Conservation (phyloP, 2,113 vertebrate species). For the Fulica atra region DNA sequence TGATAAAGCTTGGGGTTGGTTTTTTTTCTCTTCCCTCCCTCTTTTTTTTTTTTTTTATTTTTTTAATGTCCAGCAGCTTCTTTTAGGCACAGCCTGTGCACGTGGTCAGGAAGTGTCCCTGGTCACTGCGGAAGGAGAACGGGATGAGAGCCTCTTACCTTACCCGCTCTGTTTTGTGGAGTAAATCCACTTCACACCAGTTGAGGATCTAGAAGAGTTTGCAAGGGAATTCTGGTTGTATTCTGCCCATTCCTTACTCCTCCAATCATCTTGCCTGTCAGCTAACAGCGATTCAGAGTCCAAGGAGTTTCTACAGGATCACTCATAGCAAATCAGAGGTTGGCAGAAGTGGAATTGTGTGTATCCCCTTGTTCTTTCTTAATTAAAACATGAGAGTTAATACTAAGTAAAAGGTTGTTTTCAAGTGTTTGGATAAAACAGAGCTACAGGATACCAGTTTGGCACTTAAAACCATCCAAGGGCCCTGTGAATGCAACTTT, state of each 20-base stretch:
- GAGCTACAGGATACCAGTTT: not conserved
- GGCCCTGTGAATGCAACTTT: fast-evolving
- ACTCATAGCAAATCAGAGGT: not conserved
- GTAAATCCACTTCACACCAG: not conserved
- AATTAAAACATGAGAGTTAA: not conserved
- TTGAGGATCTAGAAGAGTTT: not conserved
- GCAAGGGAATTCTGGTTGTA: not conserved
- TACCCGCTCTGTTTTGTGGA: not conserved
- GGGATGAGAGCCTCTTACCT: not conserved
- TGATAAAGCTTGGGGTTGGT: not conserved
- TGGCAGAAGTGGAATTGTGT: not conserved
- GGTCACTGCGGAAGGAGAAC: not conserved
- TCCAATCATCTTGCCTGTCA: not conserved
- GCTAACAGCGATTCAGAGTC: not conserved
- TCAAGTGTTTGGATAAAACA: not conserved
- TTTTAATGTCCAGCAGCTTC: not conserved
- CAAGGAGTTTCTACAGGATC: not conserved
- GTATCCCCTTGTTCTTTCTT: not conserved
- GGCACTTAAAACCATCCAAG: not conserved
- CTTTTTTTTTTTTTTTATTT: not conserved
- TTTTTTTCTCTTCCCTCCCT: not conserved
- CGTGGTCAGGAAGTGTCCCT: fast-evolving
- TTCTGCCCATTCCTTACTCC: not conserved
- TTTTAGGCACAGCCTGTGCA: not conserved
- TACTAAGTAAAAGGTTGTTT: not conserved